Evolutionary conservation across 2,888 invertebrate genomes (phyloP).

Genomic region (Tolmerus cingulatus): DNA sequence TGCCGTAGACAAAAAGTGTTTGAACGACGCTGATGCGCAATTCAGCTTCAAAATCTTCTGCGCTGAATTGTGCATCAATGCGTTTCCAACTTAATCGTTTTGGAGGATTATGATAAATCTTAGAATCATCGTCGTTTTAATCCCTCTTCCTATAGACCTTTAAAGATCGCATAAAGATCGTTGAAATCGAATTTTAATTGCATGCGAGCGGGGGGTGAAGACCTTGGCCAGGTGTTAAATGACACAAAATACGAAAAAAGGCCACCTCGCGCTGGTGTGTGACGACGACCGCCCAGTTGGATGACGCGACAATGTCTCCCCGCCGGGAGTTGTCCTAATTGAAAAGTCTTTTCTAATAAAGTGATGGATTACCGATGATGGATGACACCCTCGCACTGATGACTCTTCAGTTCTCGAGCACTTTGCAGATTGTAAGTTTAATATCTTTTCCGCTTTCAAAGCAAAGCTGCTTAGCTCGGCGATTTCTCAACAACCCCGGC

Average conservation of each 20-base stretch:
- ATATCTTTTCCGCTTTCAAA: not conserved
- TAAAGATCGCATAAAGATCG: not conserved
- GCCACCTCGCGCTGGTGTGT: not conserved
- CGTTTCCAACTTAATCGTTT: too few species aligned
- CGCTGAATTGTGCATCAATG: too few species aligned
- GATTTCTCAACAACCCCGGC: not conserved
- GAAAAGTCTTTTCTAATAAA: slow-evolving; percentile 41
- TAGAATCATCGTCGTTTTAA: not conserved
- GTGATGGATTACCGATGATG: slow-evolving; percentile 40
- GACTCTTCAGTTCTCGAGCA: slow-evolving; percentile 18
- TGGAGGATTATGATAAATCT: not conserved
- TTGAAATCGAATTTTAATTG: slow-evolving; percentile 16
- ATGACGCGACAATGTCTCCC: slow-evolving; percentile 9
- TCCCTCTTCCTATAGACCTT: not conserved
- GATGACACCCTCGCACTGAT: slow-evolving; percentile 24
- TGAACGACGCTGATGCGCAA: too few species aligned
- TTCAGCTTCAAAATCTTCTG: too few species aligned
- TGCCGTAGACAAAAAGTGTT: too few species aligned
- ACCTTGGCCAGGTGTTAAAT: not conserved
- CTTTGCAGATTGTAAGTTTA: slow-evolving; percentile 26
- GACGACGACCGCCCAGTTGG: not conserved
- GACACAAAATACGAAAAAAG: slow-evolving; percentile 9
- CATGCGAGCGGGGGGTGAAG: not conserved
- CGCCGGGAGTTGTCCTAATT: slow-evolving; percentile 17
- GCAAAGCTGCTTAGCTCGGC: slow-evolving; percentile 25